A percentile compares a stretch with the other conserved stretches of the same genome.
phyloP scores from a whole-genome alignment of 1,140 invertebrate genomes.

The Polypedilum pembai region DNA sequence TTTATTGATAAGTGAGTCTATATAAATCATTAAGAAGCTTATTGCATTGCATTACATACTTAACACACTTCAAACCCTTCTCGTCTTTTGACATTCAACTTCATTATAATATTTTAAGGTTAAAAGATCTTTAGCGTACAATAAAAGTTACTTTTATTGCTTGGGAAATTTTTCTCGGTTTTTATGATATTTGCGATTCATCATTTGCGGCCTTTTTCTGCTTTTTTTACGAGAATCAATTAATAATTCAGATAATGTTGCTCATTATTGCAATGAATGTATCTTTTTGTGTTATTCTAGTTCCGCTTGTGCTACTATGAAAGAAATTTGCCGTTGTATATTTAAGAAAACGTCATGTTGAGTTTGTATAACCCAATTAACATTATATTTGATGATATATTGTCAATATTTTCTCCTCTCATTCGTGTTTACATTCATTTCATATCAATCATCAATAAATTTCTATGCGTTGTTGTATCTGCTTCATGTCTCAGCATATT shows the following conservation, averaged over 20 bases:
- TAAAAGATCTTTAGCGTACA: too few species aligned
- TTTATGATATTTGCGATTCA: too few species aligned
- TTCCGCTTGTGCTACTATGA: neutral
- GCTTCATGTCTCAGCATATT: conserved; percentile 11
- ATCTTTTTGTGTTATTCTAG: neutral
- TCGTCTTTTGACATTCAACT: too few species aligned
- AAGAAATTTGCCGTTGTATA: neutral
- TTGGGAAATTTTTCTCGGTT: too few species aligned
- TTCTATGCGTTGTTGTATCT: neutral
- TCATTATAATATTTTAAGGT: too few species aligned
- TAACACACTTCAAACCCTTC: too few species aligned
- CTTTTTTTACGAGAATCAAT: neutral
- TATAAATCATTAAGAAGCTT: too few species aligned
- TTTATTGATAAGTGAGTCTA: too few species aligned
- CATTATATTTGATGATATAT: conserved; percentile 16
- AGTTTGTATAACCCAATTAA: conserved; percentile 10
- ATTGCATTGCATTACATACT: too few species aligned
- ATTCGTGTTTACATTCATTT: conserved; percentile 18
- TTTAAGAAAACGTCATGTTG: neutral
- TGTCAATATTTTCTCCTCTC: conserved; percentile 8
- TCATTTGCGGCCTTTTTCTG: too few species aligned
- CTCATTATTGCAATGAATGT: conserved; percentile 12
- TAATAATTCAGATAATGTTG: conserved; percentile 6
- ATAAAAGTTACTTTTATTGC: too few species aligned
- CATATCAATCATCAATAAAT: conserved; percentile 26